Evolutionary conservation across 1,140 invertebrate species (phyloP), one percentile per base, ranked within the genome.

Genomic region (Neodiprion fabricii): DNA sequence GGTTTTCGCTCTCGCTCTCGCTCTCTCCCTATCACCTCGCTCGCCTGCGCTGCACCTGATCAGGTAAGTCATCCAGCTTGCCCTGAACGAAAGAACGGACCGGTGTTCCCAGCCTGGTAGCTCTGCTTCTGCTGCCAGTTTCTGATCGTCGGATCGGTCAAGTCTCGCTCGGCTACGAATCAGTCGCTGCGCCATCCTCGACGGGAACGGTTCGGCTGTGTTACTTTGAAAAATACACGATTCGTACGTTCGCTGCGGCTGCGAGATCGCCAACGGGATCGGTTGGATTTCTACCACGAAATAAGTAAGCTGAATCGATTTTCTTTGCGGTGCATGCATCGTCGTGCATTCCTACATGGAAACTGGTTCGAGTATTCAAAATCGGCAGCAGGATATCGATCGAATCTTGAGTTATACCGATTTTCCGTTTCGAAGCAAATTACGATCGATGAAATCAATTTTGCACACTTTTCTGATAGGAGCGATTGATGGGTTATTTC

Each of bases 61-160:
- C 53, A 61, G 53, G 53, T 61, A 61, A 61, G 53, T 61, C 53
- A 61, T 61, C 53, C 53, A 61, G 53, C 53, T 61, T 17, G 11
- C 53, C n/a, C 11, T 17, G n/a, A 61, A 61, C 53, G 53, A 14
- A 40, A 40, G 28, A 40, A 40, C 28, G 28, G 28, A 40, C 28
- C 5, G 28, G 28, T 40, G 28, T 40, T 40, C 28, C 28, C 28
- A 40, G 28, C 28, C 28, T 0, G 28, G 28, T 40, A 5, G 28
- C 28, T 40, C 28, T 40, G 28, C 28, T 40, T 9, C 53, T 61
- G 53, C 53, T 61, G 53, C 53, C 53, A 40, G 28, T 40, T 40
- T 40, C 28, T 40, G 28, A 40, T 40, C 28, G 28, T 40, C 28
- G 28, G 28, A 40, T 40, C 28, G 28, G 28, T 40, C 53, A 61